Conservation (phyloP, 2,113 vertebrate species). For the Poeciliopsis retropinna region DNA sequence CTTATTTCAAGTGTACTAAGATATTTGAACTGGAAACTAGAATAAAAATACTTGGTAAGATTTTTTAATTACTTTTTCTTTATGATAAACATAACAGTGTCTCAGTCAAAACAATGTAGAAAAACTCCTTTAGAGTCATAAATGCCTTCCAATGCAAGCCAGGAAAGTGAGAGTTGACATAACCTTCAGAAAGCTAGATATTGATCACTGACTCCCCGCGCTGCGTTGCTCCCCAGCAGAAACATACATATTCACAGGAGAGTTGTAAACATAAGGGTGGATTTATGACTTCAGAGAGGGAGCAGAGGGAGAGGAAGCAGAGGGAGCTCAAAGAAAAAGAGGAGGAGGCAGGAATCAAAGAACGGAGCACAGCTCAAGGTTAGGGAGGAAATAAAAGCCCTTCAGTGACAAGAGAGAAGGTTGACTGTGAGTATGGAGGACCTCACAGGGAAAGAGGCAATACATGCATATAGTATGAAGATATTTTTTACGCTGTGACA, state of each 20-base stretch:
- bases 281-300: constrained; percentile 60
- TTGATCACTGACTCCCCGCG: constrained; percentile 37
- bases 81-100: constrained; percentile 3
- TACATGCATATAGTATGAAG: neutral
- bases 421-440: constrained; percentile 22
- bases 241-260: constrained; percentile 9
- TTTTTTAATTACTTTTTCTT: neutral
- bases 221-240: constrained; percentile 39
- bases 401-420: constrained; percentile 23
- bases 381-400: constrained; percentile 48
- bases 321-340: constrained; percentile 15
- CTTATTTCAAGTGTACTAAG: too few relatives aligned
- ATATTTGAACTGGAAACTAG: too few relatives aligned
- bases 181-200: constrained; percentile 37
- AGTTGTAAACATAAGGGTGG: constrained; percentile 42
- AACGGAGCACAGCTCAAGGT: constrained; percentile 28
- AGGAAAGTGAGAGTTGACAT: constrained; percentile 57
- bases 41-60: too few relatives aligned
- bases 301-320: too few relatives aligned
- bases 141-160: constrained; percentile 63
- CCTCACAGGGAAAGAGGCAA: constrained; percentile 3
- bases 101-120: constrained; percentile 4
- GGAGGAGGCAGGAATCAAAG: constrained; percentile 16
- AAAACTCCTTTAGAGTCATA: constrained; percentile 29
- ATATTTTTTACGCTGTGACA: neutral